Base-by-base conservation (phyloP, 1,140 invertebrate species). In the Trichonephila inaurata region DNA sequence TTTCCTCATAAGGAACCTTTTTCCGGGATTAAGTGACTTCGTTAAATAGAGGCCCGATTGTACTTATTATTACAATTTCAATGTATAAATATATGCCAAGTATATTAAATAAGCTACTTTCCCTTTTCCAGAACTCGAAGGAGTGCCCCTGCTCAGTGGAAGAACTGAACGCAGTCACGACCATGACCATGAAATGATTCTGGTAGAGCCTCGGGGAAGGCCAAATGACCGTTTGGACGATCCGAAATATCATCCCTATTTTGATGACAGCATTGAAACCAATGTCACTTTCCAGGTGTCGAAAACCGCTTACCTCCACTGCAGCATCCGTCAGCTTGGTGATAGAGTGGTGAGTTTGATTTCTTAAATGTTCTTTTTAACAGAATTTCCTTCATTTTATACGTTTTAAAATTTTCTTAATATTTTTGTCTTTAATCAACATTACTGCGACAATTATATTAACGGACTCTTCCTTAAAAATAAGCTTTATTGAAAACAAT, bases 271-370 rank as follows among this genome's bases (percentile, higher is more conserved):
- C 94, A 98, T 98, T 69, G 97, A 97, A 95, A 96, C 97, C 85
- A 98, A 98, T 95, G 97, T 98, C 93, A 98, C 98, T 93, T 97
- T 97, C 87, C 98, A 98, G 83, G 97, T 98, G 89, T 98, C 98
- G 19, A 98, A 98, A 96, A 97, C 97, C 62, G 98, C 98, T 28
- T 97, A 98, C 95, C 96, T 98, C 19, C 97, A 98, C 95, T 98
- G 98, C 96, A 96, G 97, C 95, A 97, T 98, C 62, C 96, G 97
- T 94, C 98, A 98, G 96, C 97, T 98, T 91, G 98, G 98, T 89
- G 98, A 98, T 96, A 96, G 98, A 96, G 97, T 98, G 95, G 98
- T 98, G 96, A 97, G 94, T 89, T 60, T 18, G 14, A 51, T 10
- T 0, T 51, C 10, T 12, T 51, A 10, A 7, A 51, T 51, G 10